These are phyloP conservation scores for Galbula dea DNA, from an alignment of 2,113 vertebrate species.

Conservation along the genomic window DNA sequence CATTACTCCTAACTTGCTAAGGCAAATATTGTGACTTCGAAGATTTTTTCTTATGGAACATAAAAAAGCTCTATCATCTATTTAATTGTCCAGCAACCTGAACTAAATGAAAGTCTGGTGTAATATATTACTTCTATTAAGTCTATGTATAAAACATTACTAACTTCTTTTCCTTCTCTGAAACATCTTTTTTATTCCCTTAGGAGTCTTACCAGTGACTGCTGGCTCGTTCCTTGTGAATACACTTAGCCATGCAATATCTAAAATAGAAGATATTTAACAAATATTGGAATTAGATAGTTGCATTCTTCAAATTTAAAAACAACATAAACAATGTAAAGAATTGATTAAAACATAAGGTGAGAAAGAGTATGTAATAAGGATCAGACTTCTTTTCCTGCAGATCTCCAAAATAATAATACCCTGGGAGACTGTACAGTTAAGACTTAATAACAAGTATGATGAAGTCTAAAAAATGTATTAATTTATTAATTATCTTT, in stretches of 20 bases:
- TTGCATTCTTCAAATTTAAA: neutral
- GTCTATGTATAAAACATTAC: neutral
- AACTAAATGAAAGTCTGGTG: neutral
- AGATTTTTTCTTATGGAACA: neutral
- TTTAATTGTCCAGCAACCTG: neutral
- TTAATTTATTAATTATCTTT: neutral
- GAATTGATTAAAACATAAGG: neutral
- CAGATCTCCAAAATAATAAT: neutral
- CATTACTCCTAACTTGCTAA: neutral
- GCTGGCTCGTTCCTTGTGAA: neutral
- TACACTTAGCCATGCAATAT: constrained; percentile 30
- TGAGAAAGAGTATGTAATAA: neutral
- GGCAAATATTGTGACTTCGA: neutral
- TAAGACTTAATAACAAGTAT: neutral
- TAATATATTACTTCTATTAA: neutral
- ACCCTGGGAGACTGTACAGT: neutral
- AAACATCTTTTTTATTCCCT: neutral
- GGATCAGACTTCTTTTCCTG: neutral
- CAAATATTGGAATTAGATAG: neutral
- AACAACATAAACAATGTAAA: neutral
- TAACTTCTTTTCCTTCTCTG: neutral
- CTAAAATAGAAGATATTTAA: constrained; percentile 20
- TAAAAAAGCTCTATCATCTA: neutral
- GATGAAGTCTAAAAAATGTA: neutral
- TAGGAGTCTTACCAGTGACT: neutral